Evolutionary conservation across 2,888 invertebrate species (phyloP), one percentile per base, ranked within the genome.

Genomic region (Agonopterix heracliana): DNA sequence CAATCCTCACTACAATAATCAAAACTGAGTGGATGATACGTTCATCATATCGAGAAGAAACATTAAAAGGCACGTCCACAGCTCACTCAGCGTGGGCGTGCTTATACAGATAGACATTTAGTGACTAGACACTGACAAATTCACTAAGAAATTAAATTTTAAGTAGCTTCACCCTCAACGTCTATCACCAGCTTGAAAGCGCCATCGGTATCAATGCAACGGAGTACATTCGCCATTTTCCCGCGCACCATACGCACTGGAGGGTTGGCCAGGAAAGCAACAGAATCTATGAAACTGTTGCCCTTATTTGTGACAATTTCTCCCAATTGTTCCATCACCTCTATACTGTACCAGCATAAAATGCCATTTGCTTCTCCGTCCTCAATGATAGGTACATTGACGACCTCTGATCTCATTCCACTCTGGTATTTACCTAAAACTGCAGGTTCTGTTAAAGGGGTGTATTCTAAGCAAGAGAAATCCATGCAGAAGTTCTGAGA

Each of bases 311-410:
- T 91, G 5, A 80, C 73, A 50, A 90, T 74, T 26, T 64, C 71
- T 14, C 70, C 67, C 17, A 76, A 47, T 48, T 78, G 68, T 46
- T 88, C 74, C 57, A 84, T 73, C 14, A 89, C 61, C 53, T 88
- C 78, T 44, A 90, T 74, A n/a, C 75, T 73, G 56, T 85, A 91
- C 90, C 91, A 91, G 57, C 90, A 90, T 13, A 90, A 67, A 50
- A 91, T 74, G 2, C 86, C 90, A 71, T 89, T 90, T 0, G 84
- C 77, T 42, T 64, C 49, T 1, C 90, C 90, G 50, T 70, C 69
- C 42, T 69, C 69, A 10, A 62, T 68, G 10, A 90, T 63, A 8
- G 69, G 68, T 10, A 81, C 61, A 45, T 63, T 64, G 3, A 79
- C 43, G 10, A 68, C 59, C 47, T 69, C 70, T 4, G 69, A 50